Conservation (phyloP, 2,113 vertebrate genomes). For the Amazona vittata region DNA sequence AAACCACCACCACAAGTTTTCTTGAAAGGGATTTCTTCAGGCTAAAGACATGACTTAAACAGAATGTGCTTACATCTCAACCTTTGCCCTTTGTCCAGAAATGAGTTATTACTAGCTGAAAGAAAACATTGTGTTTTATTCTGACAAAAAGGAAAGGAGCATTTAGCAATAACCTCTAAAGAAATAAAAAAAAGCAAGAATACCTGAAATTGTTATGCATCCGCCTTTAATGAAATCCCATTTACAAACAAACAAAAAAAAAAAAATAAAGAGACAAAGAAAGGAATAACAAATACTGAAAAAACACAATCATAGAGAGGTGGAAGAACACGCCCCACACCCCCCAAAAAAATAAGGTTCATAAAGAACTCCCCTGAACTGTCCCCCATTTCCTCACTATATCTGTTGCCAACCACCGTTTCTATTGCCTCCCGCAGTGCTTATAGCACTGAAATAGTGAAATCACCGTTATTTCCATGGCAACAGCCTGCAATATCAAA, state of each 20-base stretch:
- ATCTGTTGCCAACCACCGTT: constrained; percentile 25
- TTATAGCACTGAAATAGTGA: constrained; percentile 49
- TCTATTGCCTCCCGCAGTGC: constrained; percentile 16
- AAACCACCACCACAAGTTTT: not conserved
- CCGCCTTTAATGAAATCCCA: not conserved
- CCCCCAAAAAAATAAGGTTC: not conserved
- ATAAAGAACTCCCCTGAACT: not conserved
- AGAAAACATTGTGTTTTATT: not conserved
- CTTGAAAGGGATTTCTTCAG: not conserved
- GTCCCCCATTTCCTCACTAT: not conserved
- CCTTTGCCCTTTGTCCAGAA: not conserved
- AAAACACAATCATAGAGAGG: not conserved
- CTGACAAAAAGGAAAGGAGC: not conserved
- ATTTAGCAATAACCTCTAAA: not conserved
- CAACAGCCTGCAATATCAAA: constrained; percentile 64
- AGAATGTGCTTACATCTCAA: not conserved
- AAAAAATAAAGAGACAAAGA: not conserved
- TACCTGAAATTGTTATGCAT: not conserved
- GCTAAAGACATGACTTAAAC: not conserved
- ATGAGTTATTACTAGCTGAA: not conserved
- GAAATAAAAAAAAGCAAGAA: not conserved
- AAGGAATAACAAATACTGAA: not conserved
- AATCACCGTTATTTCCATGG: constrained; percentile 72
- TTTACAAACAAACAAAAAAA: not conserved
- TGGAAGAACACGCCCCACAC: not conserved